phyloP scores from a whole-genome alignment of 1,140 invertebrate species.

The Drosophila baimaii region DNA sequence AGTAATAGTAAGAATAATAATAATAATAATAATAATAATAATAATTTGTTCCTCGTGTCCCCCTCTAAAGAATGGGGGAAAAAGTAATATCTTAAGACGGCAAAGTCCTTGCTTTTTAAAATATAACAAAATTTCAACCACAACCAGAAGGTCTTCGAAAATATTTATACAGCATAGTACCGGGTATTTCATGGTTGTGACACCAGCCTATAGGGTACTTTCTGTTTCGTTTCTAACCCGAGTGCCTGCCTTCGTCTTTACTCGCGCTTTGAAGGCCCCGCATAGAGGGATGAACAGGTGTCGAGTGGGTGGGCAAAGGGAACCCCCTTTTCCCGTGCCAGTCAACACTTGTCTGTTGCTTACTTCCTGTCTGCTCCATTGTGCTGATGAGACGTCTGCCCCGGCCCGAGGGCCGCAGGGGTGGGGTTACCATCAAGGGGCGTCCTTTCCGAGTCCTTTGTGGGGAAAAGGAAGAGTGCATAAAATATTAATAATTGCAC shows the following conservation, averaged over 20 bases:
- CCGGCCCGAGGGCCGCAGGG: background rate
- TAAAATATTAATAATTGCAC: constrained; percentile 81
- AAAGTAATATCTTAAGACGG: background rate
- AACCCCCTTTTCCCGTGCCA: constrained; percentile 3
- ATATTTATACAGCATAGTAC: background rate
- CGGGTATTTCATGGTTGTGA: background rate
- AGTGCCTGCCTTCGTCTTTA: constrained; percentile 38
- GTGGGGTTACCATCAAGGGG: constrained; percentile 8
- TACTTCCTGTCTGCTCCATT: constrained; percentile 65
- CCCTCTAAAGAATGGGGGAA: no score
- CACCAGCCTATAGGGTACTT: background rate
- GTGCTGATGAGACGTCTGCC: constrained; percentile 52
- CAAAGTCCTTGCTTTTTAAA: background rate
- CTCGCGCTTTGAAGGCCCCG: constrained; percentile 42
- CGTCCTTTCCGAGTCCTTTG: constrained; percentile 17
- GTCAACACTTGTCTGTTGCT: constrained; percentile 44
- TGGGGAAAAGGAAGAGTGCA: constrained; percentile 58
- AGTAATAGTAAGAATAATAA: no score
- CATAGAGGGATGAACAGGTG: constrained; percentile 26
- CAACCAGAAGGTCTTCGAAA: background rate
- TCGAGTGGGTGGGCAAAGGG: constrained; percentile 10
- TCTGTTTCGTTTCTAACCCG: constrained; percentile 55
- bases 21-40: no score
- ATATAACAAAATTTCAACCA: no score
- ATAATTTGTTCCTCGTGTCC: no score